Evolutionary conservation across 1,140 invertebrate genomes (phyloP), one percentile per base, ranked within the genome.

Genomic region (Diachasmimorpha longicaudata): DNA sequence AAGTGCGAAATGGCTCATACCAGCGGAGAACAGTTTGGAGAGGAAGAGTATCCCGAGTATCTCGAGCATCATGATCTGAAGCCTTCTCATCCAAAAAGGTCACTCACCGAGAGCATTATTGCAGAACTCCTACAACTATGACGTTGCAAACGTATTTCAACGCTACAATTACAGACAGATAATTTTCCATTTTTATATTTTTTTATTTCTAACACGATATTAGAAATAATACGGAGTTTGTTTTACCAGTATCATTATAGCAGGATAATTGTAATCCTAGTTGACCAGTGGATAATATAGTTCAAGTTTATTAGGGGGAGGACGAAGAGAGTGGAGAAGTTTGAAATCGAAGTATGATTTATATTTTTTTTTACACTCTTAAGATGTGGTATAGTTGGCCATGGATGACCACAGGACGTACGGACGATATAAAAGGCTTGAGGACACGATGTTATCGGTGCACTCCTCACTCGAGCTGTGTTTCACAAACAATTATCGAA

Each of bases 1-100:
- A 79, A 78, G 78, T n/a, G n/a, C 79, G 78, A 76, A 71, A 69
- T 23, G 52, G 70, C 8, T 25, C 13, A 37, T 63, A 46, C 19
- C 77, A 80, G 82, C 74, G 78, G 81, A 78, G 67, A 77, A 77
- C 74, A 75, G 19, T 2, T 36, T 23, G n/a, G 42, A 70, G 42
- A 70, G 70, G 52, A 19, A 58, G 19, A 10, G 19, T n/a, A 58
- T 58, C 21, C 36, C 76, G 75, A 67, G 75, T 75, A 79, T 52
- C 75, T 82, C 77, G 70, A 79, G 70, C 79, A 83, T 84, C 81
- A 79, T 80, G 78, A 81, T 83, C 77, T 13, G 39, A n/a, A n/a
- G n/a, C n/a, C n/a, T 31, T 39, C 48, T 76, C 25, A 11, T 68
- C 63, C 0, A 37, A 25, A 84, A 83, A 84, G 81, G 81, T 84